Evolutionary conservation across 2,888 invertebrate genomes (phyloP).

Genomic region (Hydrotaea cyrtoneurina): DNA sequence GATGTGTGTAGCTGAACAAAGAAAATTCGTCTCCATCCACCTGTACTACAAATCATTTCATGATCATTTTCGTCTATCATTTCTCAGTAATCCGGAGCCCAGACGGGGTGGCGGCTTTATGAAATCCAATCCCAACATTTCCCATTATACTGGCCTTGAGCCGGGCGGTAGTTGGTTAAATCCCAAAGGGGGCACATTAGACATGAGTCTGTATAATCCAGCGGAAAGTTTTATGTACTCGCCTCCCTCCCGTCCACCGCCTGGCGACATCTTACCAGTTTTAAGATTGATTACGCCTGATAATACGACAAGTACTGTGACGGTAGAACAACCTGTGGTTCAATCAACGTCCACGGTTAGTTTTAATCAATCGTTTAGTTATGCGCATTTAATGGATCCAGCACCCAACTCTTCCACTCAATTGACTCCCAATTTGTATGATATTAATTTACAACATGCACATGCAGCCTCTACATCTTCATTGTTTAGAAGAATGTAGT

Average conservation of each 20-base stretch:
- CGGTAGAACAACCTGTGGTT: not conserved
- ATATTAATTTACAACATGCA: conserved; percentile 49
- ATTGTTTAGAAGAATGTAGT: conserved; percentile 17
- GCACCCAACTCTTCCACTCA: not conserved
- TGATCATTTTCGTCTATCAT: conserved; percentile 65
- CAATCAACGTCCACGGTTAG: not conserved
- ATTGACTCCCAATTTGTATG: conserved; percentile 47
- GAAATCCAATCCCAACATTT: conserved; percentile 63
- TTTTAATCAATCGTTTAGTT: not conserved
- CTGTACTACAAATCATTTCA: conserved; percentile 67
- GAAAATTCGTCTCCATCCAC: conserved; percentile 53
- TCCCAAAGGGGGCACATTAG: conserved; percentile 24
- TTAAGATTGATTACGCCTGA: not conserved
- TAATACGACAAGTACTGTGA: conserved; percentile 5
- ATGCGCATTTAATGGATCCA: not conserved
- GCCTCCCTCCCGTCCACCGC: not conserved
- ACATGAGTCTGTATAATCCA: conserved; percentile 21
- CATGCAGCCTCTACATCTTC: not conserved
- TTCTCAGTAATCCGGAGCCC: conserved; percentile 50
- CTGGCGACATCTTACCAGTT: no score
- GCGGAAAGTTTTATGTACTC: not conserved
- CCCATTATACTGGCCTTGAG: conserved; percentile 68
- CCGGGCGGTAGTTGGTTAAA: conserved; percentile 66
- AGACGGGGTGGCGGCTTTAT: conserved; percentile 46
- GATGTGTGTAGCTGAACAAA: conserved; percentile 53